Base-by-base conservation (phyloP, 2,113 vertebrate genomes). In the Lota lota region DNA sequence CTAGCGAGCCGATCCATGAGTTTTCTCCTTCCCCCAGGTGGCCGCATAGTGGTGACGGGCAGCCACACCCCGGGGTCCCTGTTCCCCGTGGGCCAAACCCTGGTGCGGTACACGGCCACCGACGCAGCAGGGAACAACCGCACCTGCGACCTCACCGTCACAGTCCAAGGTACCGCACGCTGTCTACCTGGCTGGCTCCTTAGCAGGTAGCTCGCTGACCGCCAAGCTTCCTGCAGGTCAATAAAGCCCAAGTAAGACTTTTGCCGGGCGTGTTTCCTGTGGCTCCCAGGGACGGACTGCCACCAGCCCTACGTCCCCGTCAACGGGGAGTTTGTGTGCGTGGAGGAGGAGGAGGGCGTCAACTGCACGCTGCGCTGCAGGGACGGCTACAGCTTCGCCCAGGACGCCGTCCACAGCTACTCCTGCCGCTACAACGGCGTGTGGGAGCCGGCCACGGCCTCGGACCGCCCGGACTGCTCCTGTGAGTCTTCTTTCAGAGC, bases 61-160 rank as follows among this genome's bases (percentile, higher is more conserved):
- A 96, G 82, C 77, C 95, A 96, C 7, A 75, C 74, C 19, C 94
- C 94, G 60, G 95, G 95, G 69, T 93, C 94, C 40, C 69, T 90
- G 33, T 98, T 98, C 82, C 92, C 93, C 62, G 93, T 91, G 4
- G 97, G 97, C 67, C 94, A 96, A 70, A 96, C 95, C 1, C 1
- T 91, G 69, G 95, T 98, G 28, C 90, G 79, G 19, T 97, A 97
- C 72, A 95, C 85, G 1, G 96, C 96, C 1, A 88, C 88, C 0
- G 97, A 99, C 67, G 88, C 93, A 0, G 95, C 95, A 2, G 96
- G 96, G 78, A 99, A 99, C 88, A 94, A 91, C 69, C 95, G 93
- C 73, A 96, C 91, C 0, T 99, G 97, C 81, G 94, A 97, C 71
- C 93, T 99, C 73, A 93, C 91, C 65, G 56, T 98, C 79, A 80